Evolutionary conservation across 2,113 vertebrate species (phyloP).

Genomic region (Phaethornis superciliosus): DNA sequence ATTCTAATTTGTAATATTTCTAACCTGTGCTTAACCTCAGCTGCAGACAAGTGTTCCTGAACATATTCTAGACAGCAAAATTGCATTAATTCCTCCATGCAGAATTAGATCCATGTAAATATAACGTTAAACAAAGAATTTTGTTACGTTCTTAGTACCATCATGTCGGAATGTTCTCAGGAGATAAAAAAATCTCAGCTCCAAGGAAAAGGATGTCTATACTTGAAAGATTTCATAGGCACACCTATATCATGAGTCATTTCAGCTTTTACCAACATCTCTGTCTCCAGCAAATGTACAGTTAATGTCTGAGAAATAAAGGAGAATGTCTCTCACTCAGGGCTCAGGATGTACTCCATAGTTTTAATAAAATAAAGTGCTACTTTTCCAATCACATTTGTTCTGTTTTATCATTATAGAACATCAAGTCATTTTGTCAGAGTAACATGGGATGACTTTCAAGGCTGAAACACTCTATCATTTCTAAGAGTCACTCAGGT

Average conservation of each 20-base stretch:
- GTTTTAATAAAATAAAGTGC: slow-evolving; percentile 16
- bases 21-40: slow-evolving; percentile 75
- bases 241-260: not conserved
- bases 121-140: slow-evolving; percentile 34
- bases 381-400: slow-evolving; percentile 39
- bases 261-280: slow-evolving; percentile 13
- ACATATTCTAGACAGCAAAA: slow-evolving; percentile 45
- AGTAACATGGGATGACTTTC: slow-evolving; percentile 30
- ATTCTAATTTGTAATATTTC: slow-evolving; percentile 73
- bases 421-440: slow-evolving; percentile 45
- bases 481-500: slow-evolving; percentile 56
- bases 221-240: not conserved
- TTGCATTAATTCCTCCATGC: slow-evolving; percentile 61
- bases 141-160: not conserved
- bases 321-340: not conserved
- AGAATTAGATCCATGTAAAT: slow-evolving; percentile 41
- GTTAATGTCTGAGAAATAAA: slow-evolving; percentile 35
- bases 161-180: not conserved
- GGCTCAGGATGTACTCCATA: not conserved
- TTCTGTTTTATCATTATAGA: slow-evolving; percentile 14
- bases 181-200: not conserved
- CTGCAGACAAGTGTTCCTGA: slow-evolving; percentile 57
- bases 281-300: not conserved
- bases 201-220: not conserved
- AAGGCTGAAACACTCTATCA: slow-evolving; percentile 42